Evolutionary conservation across 2,797 vertebrate genomes (phyloP), one percentile per base, ranked within the genome.

Genomic region (Microchirus variegatus): DNA sequence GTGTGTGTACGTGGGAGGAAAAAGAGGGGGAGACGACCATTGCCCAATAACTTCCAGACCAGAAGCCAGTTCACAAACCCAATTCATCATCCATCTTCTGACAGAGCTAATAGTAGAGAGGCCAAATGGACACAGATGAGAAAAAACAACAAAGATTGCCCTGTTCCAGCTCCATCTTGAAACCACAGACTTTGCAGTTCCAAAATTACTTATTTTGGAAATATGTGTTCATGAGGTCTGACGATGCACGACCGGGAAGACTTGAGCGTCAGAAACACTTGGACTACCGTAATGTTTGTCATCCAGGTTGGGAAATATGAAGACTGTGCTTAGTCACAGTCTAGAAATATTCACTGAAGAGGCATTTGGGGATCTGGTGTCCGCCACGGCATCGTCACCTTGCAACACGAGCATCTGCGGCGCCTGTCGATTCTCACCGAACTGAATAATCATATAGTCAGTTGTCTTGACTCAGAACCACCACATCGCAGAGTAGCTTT

Each of bases 21-120:
- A 38, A 13, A 11, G 37, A 10, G 37, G 45, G 45, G 60, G 60
- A 75, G 56, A 66, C 59, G 63, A 79, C 69, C 69, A 70, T 80
- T 75, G 59, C 64, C 56, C 77, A 88, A 86, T 85, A 86, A 86
- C 81, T 84, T 90, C 81, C 81, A 88, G 79, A 79, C 83, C 77
- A 81, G 74, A 72, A 47, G 67, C 71, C 70, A 67, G 57, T 85
- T 84, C 68, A 78, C 76, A 78, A 38, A 77, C n/a, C 52, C 35
- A 57, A 77, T 84, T 76, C 67, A 83, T 84, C 81, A 78, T 70
- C 56, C 67, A 79, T 71, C 77, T 59, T 56, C 58, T 71, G 76
- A 73, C 72, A 70, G 77, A 54, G 61, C 65, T 80, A 87, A 83
- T 63, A 70, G 75, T 75, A 60, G 55, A 72, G 60, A 13, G 36